Base-by-base conservation (phyloP, 1,140 invertebrate species). In the Drosophila nigromelanica region DNA sequence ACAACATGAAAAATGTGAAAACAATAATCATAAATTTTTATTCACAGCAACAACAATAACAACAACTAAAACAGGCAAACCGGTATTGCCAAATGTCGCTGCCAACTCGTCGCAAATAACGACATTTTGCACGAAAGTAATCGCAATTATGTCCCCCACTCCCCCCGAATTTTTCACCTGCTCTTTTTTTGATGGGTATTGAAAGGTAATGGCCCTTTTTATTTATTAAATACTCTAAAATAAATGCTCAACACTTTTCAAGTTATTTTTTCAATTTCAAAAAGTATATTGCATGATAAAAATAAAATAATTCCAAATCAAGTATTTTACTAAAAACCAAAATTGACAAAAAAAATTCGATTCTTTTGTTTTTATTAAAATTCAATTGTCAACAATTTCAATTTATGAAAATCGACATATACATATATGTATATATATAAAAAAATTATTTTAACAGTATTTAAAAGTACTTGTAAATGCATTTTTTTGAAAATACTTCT, bases 21-120 rank as follows among this genome's bases (percentile, higher is more conserved):
- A 90, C 89, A 90, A 90, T 90, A 90, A 90, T 90, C 89, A 83
- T 90, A 90, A 89, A 90, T 90, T 85, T 89, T 90, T 90, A 85
- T 90, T 77, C 78, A 67, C 78, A 80, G 55, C 48, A 82, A 47
- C 45, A 51, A 43, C 7, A 47, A 24, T 15, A 54, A 61, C n/a
- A 7, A 52, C 33, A 11, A 61, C 35, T 10, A 14, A 3, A 33
- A 6, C 7, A 71, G 1, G 21, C 33, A 30, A 27, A 43, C 6
- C 7, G 40, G 12, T 14, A 52, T 10, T 78, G 61, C 60, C 67
- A 76, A 78, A 45, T 73, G 67, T 58, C 58, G 56, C 55, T 54
- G 42, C 24, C 52, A 59, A 67, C 35, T 42, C 47, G 43, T 35
- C 45, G 42, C n/a, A 15, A 21, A 48, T 48, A 48, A 48, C 18